These are phyloP conservation scores for Meandrusa payeni DNA, from an alignment of 2,888 invertebrate species.

Conservation along the genomic window DNA sequence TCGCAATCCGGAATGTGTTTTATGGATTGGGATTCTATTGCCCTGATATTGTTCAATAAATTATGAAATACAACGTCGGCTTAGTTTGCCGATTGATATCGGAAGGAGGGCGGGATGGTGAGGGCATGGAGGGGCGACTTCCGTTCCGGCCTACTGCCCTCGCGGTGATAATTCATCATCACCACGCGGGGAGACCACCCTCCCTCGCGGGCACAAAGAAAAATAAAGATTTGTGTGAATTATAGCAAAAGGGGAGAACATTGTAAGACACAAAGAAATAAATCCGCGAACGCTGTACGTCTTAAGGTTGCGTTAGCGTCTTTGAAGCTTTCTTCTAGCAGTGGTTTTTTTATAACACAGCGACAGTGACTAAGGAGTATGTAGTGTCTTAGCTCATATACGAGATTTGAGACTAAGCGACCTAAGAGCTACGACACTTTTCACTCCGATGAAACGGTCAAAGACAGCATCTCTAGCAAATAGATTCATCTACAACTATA, in stretches of 20 bases:
- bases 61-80: conserved; percentile 60
- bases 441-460: too few species aligned
- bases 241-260: conserved; percentile 61
- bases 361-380: too few species aligned
- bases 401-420: too few species aligned
- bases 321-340: not conserved
- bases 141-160: conserved; percentile 46
- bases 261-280: conserved; percentile 41
- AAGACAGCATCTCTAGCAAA: too few species aligned
- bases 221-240: conserved; percentile 74
- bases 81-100: conserved; percentile 68
- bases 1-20: too few species aligned
- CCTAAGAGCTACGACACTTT: too few species aligned
- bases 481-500: too few species aligned
- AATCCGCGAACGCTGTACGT: conserved; percentile 26
- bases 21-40: not conserved
- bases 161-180: conserved; percentile 74
- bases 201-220: conserved; percentile 61
- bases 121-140: conserved; percentile 65
- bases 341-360: too few species aligned
- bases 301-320: conserved; percentile 1
- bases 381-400: too few species aligned
- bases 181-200: conserved; percentile 60
- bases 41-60: conserved; percentile 51
- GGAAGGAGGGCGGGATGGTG: conserved; percentile 66